Conservation (phyloP, 1,140 invertebrate genomes). For the Rhysida immarginata region DNA sequence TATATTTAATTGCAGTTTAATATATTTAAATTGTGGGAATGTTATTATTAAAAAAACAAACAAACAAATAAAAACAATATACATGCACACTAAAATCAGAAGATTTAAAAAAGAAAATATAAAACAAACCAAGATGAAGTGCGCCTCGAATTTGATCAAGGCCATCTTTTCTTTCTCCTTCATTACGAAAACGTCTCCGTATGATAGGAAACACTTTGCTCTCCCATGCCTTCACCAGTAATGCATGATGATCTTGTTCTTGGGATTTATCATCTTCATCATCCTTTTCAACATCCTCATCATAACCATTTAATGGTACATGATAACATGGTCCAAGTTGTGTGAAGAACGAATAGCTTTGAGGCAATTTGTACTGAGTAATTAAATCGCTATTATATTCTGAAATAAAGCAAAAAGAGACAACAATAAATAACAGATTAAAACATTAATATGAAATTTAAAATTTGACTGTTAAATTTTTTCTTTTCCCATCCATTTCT, state of each 20-base stretch:
- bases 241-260: conserved; percentile 29
- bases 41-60: no score
- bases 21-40: no score
- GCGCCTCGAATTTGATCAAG: conserved; percentile 33
- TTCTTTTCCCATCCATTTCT: background rate
- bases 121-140: conserved; percentile 26
- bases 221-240: conserved; percentile 33
- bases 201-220: conserved; percentile 33
- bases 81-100: no score
- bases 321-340: conserved; percentile 22
- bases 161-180: conserved; percentile 32
- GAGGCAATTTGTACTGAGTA: conserved; percentile 24
- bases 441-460: no score
- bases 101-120: no score
- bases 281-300: conserved; percentile 26
- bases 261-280: conserved; percentile 23
- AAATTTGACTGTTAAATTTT: no score
- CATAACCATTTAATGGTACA: conserved; percentile 12
- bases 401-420: no score
- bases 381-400: conserved; percentile 26
- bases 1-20: no score
- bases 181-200: conserved; percentile 30
- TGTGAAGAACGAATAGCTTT: conserved; percentile 24
- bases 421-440: no score
- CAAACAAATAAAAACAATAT: no score